Evolutionary conservation across 2,113 vertebrate genomes (phyloP), one percentile per base, ranked within the genome.

Genomic region (Acrocephalus kingi): DNA sequence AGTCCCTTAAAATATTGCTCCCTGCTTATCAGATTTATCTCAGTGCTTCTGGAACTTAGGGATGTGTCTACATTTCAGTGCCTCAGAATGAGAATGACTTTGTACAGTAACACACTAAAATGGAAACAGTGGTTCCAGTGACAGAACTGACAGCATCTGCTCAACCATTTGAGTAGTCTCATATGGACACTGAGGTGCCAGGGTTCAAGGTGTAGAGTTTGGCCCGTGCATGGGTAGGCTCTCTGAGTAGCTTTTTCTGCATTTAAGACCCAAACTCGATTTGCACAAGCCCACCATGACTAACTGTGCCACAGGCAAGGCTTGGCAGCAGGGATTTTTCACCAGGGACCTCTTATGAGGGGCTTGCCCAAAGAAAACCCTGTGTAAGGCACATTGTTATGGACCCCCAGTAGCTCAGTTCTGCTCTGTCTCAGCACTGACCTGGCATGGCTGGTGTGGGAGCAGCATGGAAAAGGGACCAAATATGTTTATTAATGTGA

Each of bases 201-300:
- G 39, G 11, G 20, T 24, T 73, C 45, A 22, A 39, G 14, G 13
- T 51, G 49, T 1, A 66, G 41, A 58, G 17, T 10, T 66, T 77
- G 86, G 15, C 19, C n/a, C 3, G 8, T 43, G 45, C 9, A 39
- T 41, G 16, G 16, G 13, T 31, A 79, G 59, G n/a, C 14, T 52
- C 30, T 45, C n/a, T 30, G 21, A 33, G 13, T 6, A 67, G 43
- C 9, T 89, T 62, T 54, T 92, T 23, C 51, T 84, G 22, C 15
- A 13, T 12, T 23, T 0, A 1, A 58, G 55, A 54, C 39, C 25
- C 35, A 64, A 73, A 0, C 12, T 7, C 0, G 0, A 23, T 41
- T 33, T 41, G 30, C 43, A 43, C 0, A 8, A 73, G 25, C 10
- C 20, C 37, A 80, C 20, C 37, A 31, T 2, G 10, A 52, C 25